Conservation (phyloP, 2,797 vertebrate species). For the Eulemur albifrons region DNA sequence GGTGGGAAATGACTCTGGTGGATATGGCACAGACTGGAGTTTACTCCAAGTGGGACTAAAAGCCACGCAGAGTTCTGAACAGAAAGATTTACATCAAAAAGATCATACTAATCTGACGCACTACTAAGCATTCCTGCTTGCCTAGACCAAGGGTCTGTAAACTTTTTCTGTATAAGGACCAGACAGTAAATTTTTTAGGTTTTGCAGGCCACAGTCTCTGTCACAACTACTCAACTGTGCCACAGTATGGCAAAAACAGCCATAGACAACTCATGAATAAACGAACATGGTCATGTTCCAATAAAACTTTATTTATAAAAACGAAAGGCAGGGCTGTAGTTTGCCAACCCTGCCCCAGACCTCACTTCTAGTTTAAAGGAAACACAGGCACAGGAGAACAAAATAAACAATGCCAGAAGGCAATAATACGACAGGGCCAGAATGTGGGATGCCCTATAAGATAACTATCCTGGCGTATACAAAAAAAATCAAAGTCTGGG, state of each 20-base stretch:
- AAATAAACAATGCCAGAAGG: not conserved
- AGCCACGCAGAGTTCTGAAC: not conserved
- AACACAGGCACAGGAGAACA: not conserved
- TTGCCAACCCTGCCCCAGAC: not conserved
- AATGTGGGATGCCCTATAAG: not conserved
- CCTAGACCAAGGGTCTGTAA: not conserved
- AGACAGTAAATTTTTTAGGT: not conserved
- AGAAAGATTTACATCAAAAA: not conserved
- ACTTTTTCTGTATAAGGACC: not conserved
- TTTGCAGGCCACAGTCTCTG: not conserved
- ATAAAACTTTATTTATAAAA: slow-evolving; percentile 26
- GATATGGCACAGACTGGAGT: not conserved
- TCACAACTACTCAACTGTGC: not conserved
- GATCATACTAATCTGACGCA: not conserved
- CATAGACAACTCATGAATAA: not conserved
- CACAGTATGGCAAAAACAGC: not conserved
- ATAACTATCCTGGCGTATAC: not conserved
- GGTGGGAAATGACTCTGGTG: not conserved
- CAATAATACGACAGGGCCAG: not conserved
- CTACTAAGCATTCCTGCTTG: not conserved
- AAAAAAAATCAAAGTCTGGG: not conserved
- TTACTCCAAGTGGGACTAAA: not conserved
- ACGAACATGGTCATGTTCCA: not conserved
- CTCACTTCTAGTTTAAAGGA: not conserved
- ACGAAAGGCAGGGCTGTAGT: not conserved